A percentile compares a stretch with the other conserved stretches of the same genome.
Evolutionary conservation across 2,797 vertebrate genomes (phyloP).

Genomic region (Limosa lapponica): DNA sequence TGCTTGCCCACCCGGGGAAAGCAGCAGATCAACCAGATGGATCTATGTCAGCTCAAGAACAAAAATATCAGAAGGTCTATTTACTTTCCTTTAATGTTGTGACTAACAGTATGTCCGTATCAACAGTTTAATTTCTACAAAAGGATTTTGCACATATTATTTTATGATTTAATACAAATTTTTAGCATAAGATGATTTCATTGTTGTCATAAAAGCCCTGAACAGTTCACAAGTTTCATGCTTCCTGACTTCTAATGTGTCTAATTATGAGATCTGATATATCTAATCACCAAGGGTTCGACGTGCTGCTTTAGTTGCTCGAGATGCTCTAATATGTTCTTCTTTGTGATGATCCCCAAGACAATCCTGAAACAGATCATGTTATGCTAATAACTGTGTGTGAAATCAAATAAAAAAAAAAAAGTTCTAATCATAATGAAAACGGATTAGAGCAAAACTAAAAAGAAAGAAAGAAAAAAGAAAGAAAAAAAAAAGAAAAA

Average conservation of each 20-base stretch:
- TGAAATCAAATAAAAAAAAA: slow-evolving; percentile 80
- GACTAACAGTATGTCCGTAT: slow-evolving; percentile 20
- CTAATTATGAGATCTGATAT: slow-evolving; percentile 87
- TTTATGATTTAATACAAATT: slow-evolving; percentile 34
- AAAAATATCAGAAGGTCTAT: background rate
- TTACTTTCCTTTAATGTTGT: slow-evolving; percentile 57
- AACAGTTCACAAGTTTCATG: slow-evolving; percentile 92
- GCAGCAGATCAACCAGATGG: background rate
- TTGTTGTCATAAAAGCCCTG: slow-evolving; percentile 68
- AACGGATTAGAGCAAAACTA: slow-evolving; percentile 62
- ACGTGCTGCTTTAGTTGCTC: slow-evolving; percentile 98
- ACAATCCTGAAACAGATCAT: slow-evolving; percentile 99
- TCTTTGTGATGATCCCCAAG: slow-evolving; percentile 99
- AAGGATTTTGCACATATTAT: slow-evolving; percentile 28
- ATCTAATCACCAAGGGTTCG: slow-evolving; percentile 98
- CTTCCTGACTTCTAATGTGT: slow-evolving; percentile 86
- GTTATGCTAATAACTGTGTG: slow-evolving; percentile 91
- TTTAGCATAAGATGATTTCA: slow-evolving; percentile 42
- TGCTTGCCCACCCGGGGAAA: background rate
- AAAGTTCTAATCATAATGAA: slow-evolving; percentile 73
- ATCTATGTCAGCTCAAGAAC: background rate
- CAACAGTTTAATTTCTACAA: slow-evolving; percentile 53
- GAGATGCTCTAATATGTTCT: slow-evolving; percentile 99
- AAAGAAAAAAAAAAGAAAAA: background rate
- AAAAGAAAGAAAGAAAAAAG: background rate